Evolutionary conservation across 2,888 invertebrate species (phyloP).

Genomic region (Parnassius mnemosyne): DNA sequence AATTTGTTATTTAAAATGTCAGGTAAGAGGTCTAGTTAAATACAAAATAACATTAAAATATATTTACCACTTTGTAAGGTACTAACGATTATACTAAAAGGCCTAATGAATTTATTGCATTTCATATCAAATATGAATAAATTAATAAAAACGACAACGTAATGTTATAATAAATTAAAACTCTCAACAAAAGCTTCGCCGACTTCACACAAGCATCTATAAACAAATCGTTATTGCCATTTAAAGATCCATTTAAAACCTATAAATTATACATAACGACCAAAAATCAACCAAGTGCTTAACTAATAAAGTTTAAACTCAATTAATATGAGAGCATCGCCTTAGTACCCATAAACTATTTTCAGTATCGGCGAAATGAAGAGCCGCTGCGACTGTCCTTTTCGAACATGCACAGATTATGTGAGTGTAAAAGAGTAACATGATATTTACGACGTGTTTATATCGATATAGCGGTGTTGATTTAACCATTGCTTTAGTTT

Average conservation of each 20-base stretch:
- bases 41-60: no score
- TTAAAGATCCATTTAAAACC: slow-evolving; percentile 79
- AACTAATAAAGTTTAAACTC: slow-evolving; percentile 44
- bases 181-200: slow-evolving; percentile 57
- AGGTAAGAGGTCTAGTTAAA: no score
- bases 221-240: slow-evolving; percentile 80
- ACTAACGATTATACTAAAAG: neutral
- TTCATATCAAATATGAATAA: neutral
- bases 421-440: slow-evolving; percentile 46
- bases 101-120: neutral
- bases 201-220: slow-evolving; percentile 57
- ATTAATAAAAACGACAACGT: slow-evolving; percentile 29
- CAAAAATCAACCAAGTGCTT: slow-evolving; percentile 36
- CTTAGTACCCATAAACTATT: slow-evolving; percentile 76
- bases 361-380: slow-evolving; percentile 71
- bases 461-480: slow-evolving; percentile 77
- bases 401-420: slow-evolving; percentile 34
- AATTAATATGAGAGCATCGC: slow-evolving; percentile 34
- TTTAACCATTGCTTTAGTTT: slow-evolving; percentile 79
- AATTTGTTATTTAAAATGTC: no score
- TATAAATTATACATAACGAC: slow-evolving; percentile 56
- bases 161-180: slow-evolving; percentile 53
- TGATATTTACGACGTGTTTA: slow-evolving; percentile 76
- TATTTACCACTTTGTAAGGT: no score
- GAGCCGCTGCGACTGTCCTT: slow-evolving; percentile 50